Conservation (phyloP, 2,113 vertebrate species). For the Chloebia gouldiae region DNA sequence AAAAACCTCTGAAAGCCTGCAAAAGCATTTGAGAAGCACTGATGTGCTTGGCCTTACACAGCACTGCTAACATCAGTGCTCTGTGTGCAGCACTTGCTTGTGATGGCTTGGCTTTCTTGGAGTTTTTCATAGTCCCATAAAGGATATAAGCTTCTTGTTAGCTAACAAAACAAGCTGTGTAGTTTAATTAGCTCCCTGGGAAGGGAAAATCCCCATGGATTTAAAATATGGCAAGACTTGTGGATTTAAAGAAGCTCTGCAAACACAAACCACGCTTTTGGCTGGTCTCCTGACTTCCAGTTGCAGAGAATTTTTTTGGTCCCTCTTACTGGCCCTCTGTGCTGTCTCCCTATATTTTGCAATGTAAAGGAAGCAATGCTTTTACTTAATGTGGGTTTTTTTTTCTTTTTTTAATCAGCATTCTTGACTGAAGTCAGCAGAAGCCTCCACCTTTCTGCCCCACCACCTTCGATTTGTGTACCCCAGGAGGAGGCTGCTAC, state of each 20-base stretch:
- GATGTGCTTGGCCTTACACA: background rate
- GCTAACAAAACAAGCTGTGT: slow-evolving; percentile 1
- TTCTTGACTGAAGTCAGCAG: background rate
- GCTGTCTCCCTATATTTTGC: background rate
- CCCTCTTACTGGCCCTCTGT: background rate
- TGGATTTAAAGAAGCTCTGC: background rate
- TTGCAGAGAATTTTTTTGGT: background rate
- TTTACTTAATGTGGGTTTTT: background rate
- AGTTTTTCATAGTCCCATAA: background rate
- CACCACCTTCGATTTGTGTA: fast-evolving
- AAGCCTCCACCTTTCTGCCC: background rate
- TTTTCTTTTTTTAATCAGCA: fast-evolving
- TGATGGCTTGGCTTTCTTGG: background rate
- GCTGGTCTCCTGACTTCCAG: background rate
- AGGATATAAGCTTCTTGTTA: background rate
- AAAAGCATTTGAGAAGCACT: background rate
- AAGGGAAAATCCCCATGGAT: background rate
- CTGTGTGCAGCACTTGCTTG: fast-evolving
- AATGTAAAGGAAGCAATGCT: background rate
- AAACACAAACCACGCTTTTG: background rate
- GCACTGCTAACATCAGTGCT: background rate
- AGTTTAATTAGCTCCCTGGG: slow-evolving; percentile 11
- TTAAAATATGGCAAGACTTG: background rate
- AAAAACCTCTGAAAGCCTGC: background rate
- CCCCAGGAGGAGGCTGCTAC: background rate